Conservation (phyloP, 2,113 vertebrate species). For the Leiothrix lutea region DNA sequence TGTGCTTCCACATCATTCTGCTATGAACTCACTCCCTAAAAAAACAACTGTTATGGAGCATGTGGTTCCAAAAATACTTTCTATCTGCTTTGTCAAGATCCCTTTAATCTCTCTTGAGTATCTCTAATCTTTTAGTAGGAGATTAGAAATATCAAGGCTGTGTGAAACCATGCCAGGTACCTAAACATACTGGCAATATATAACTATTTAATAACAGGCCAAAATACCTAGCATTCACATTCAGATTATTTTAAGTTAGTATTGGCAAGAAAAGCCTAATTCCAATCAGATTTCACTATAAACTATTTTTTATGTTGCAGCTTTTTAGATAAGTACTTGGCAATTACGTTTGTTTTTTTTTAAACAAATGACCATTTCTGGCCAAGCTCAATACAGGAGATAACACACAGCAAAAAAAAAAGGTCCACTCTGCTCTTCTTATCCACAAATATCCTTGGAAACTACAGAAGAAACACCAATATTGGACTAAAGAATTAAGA, state of each 20-base stretch:
- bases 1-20: background rate
- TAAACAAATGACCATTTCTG: background rate
- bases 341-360: background rate
- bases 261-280: background rate
- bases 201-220: background rate
- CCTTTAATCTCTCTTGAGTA: constrained; percentile 1
- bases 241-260: background rate
- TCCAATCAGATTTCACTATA: background rate
- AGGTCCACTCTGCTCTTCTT: background rate
- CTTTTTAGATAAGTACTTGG: background rate
- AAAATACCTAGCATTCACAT: background rate
- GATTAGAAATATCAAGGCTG: background rate
- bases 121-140: background rate
- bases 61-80: background rate
- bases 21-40: background rate
- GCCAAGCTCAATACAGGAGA: background rate
- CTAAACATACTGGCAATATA: background rate
- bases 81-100: background rate
- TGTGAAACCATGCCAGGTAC: background rate
- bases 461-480: background rate
- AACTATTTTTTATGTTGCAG: background rate
- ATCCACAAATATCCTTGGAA: background rate
- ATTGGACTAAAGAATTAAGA: background rate
- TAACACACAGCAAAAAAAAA: background rate
- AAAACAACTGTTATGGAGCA: background rate